phyloP scores from a whole-genome alignment of 2,797 vertebrate genomes.

The Harpagifer antarcticus region DNA sequence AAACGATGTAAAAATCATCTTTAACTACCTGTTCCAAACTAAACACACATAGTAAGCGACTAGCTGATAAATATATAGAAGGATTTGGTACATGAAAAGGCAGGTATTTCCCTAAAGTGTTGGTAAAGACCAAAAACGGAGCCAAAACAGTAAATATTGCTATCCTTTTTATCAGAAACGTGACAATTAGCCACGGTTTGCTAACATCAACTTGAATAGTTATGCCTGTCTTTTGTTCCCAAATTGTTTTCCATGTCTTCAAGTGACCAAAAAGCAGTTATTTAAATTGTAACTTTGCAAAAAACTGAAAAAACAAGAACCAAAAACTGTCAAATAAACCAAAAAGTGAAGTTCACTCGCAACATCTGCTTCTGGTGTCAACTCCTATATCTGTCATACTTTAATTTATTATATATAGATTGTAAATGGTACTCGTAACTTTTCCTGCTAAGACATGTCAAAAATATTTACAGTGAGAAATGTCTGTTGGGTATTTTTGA shows the following conservation, averaged over 20 bases:
- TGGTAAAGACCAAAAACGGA: too few relatives aligned
- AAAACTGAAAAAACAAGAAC: background rate
- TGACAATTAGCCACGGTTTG: background rate
- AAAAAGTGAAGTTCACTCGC: too few relatives aligned
- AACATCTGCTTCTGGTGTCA: too few relatives aligned
- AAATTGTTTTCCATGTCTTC: background rate
- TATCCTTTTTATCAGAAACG: background rate
- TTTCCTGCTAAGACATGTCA: constrained; percentile 2
- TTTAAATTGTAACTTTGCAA: background rate
- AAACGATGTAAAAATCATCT: too few relatives aligned
- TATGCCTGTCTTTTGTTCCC: background rate
- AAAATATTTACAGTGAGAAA: constrained; percentile 6
- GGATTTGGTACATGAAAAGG: too few relatives aligned
- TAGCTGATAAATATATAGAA: too few relatives aligned
- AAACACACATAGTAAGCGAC: too few relatives aligned
- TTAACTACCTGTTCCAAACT: too few relatives aligned
- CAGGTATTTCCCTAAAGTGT: too few relatives aligned
- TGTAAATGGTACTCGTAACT: background rate
- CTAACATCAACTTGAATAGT: background rate
- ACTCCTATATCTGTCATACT: background rate
- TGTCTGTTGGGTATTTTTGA: background rate
- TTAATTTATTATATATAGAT: background rate
- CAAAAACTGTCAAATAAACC: background rate
- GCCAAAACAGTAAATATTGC: too few relatives aligned
- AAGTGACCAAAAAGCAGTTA: background rate